Base-by-base conservation (phyloP, 2,888 invertebrate species). In the Caenorhabditis imperialis region DNA sequence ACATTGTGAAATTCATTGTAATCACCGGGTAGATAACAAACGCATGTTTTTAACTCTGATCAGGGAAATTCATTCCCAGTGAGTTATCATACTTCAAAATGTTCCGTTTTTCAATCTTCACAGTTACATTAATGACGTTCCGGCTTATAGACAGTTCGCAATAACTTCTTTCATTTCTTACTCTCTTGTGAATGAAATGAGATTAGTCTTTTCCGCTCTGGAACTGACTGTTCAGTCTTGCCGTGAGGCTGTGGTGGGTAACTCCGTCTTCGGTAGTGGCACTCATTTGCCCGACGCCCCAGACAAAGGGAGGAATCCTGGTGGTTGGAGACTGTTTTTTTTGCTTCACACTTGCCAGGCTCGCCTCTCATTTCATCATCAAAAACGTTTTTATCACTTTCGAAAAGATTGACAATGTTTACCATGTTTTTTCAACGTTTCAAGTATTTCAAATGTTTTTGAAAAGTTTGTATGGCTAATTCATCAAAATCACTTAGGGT, bases 241-340 rank as follows among this genome's bases (percentile, higher is more conserved):
- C 63, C 63, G 63, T 54, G 63, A 63, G 63, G 63, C 63, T 63
- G 63, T 63, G 63, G 63, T 38, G 63, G 63, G 63, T n/a, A 63
- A 63, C 63, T 63, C 63, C 63, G 63, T 63, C 63, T 18, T 55
- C 23, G 48, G 63, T 63, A 55, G 63, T 63, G 63, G 63, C 54
- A 63, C 54, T 48, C 40, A 47, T 63, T 63, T 40, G 63, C 63
- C 63, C 63, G 55, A 63, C 63, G 63, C 54, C 35, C 18, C n/a
- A 30, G 63, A 63, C 63, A 55, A 18, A 40, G 54, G 63, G 63
- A 63, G 63, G 63, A 63, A 63, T 63, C 63, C 63, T 63, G 63
- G 63, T 63, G 35, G 25, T 55, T 22, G 22, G 40, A 48, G 12
- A 38, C 6, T 45, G 2, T 62, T 12, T 38, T 23, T 27, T 8